Conservation (phyloP, 2,888 invertebrate species). For the Ephialtes manifestator region DNA sequence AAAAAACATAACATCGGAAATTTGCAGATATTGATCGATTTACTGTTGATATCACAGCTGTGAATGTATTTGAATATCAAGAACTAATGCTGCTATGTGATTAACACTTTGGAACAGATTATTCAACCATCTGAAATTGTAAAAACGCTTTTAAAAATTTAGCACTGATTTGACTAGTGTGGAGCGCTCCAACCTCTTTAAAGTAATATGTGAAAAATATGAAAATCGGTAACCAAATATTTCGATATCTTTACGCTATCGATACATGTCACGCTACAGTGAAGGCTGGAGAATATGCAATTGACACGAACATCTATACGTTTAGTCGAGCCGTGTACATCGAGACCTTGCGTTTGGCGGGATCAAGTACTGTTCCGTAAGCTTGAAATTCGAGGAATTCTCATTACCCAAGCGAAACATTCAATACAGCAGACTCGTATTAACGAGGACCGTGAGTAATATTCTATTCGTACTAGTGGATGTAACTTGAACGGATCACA, state of each 20-base stretch:
- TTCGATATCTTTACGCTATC: not conserved
- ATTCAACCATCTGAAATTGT: no score
- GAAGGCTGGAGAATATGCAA: constrained; percentile 15
- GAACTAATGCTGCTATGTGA: no score
- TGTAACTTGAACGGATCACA: constrained; percentile 15
- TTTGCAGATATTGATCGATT: no score
- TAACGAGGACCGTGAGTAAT: constrained; percentile 3
- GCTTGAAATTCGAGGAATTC: constrained; percentile 55
- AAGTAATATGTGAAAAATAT: not conserved
- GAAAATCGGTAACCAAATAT: not conserved
- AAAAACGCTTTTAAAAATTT: no score
- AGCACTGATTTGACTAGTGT: no score
- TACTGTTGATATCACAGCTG: no score
- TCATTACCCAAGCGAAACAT: constrained; percentile 31
- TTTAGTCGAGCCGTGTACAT: constrained; percentile 24
- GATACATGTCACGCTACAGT: constrained; percentile 1
- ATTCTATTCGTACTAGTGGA: constrained; percentile 24
- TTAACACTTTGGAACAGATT: no score
- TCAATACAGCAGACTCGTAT: constrained; percentile 26
- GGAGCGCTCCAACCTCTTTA: not conserved
- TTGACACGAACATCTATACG: constrained; percentile 54
- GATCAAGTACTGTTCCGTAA: constrained; percentile 41
- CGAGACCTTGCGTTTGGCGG: constrained; percentile 9
- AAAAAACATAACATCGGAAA: no score
- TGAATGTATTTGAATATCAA: no score